phyloP scores from a whole-genome alignment of 2,888 invertebrate species.

The Cremastinae sp. region DNA sequence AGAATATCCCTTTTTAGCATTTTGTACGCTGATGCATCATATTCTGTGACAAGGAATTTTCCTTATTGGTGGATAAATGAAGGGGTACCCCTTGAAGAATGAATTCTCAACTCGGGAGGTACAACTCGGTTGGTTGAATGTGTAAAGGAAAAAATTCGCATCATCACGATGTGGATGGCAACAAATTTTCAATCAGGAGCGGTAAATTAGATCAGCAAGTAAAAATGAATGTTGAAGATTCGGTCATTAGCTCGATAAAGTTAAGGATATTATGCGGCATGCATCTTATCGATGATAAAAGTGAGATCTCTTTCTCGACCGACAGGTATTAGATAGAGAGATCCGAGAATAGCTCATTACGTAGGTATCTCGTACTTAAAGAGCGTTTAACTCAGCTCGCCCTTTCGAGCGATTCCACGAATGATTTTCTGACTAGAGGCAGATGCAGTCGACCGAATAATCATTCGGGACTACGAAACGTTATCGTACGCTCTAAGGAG shows the following conservation, averaged over 20 bases:
- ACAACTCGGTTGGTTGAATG: too few species aligned
- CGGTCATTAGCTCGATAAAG: neutral
- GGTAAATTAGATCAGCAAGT: too few species aligned
- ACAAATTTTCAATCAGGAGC: too few species aligned
- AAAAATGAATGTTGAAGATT: too few species aligned
- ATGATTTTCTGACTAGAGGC: conserved; percentile 51
- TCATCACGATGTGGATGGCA: too few species aligned
- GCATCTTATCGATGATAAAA: neutral
- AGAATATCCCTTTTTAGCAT: too few species aligned
- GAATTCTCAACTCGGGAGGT: too few species aligned
- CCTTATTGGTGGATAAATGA: too few species aligned
- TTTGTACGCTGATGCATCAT: too few species aligned
- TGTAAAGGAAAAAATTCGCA: too few species aligned
- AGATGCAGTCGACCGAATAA: conserved; percentile 59
- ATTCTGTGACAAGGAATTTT: too few species aligned
- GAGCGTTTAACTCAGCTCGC: conserved; percentile 32
- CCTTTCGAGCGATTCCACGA: conserved; percentile 41
- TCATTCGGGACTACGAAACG: conserved; percentile 57
- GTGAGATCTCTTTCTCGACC: neutral
- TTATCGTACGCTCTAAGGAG: conserved; percentile 54
- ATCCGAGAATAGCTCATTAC: conserved; percentile 31
- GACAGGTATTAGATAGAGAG: conserved; percentile 1
- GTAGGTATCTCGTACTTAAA: conserved; percentile 10
- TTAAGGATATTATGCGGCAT: neutral
- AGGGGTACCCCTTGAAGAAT: too few species aligned